Evolutionary conservation across 2,888 invertebrate species (phyloP).

Genomic region (Drosophila merina): DNA sequence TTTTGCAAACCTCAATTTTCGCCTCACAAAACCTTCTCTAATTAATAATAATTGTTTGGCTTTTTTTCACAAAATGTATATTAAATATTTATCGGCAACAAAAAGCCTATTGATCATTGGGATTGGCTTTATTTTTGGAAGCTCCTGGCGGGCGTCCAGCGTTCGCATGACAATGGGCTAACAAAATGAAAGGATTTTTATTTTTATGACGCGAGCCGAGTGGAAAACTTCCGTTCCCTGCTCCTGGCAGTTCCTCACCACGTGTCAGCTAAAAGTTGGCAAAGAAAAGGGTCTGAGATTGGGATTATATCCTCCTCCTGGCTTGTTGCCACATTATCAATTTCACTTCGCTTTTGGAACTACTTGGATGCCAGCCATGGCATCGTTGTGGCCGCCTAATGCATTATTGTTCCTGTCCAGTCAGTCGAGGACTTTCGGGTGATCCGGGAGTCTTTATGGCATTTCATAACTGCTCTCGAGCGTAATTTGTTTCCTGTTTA

Average conservation of each 20-base stretch:
- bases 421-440: slow-evolving; percentile 46
- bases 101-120: slow-evolving; percentile 1
- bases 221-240: slow-evolving; percentile 47
- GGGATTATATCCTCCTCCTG: slow-evolving; percentile 42
- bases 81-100: not conserved
- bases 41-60: not conserved
- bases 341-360: slow-evolving; percentile 3
- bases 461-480: slow-evolving; percentile 77
- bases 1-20: not conserved
- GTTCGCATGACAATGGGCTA: slow-evolving; percentile 65
- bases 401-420: slow-evolving; percentile 75
- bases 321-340: slow-evolving; percentile 49
- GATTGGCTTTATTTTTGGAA: slow-evolving; percentile 21
- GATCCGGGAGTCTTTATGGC: slow-evolving; percentile 65
- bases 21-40: not conserved
- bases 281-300: slow-evolving; percentile 37
- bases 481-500: slow-evolving; percentile 83
- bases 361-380: slow-evolving; percentile 17
- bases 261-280: slow-evolving; percentile 51
- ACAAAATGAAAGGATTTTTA: slow-evolving; percentile 53
- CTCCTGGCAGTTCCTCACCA: slow-evolving; percentile 35
- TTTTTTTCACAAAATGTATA: not conserved
- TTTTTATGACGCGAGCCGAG: slow-evolving; percentile 53
- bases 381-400: slow-evolving; percentile 68
- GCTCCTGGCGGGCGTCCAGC: slow-evolving; percentile 62